These are phyloP conservation scores for Neocrepidodera transversa DNA, from an alignment of 2,888 invertebrate species.

Conservation along the genomic window DNA sequence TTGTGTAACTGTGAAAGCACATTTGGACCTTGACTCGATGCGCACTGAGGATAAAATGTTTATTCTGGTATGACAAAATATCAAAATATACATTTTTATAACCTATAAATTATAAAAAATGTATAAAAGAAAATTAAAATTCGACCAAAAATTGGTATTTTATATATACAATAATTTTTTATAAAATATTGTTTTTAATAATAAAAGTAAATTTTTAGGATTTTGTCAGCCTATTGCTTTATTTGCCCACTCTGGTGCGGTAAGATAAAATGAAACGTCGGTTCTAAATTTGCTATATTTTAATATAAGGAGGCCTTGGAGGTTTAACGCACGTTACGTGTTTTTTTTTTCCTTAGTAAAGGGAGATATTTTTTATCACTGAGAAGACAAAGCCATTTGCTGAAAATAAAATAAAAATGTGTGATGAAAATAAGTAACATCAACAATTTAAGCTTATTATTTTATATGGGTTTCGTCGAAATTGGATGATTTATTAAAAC, in stretches of 20 bases:
- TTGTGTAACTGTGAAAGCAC: constrained; percentile 28
- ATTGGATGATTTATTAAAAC: too few relatives aligned
- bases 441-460: constrained; percentile 1
- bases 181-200: too few relatives aligned
- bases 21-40: constrained; percentile 17
- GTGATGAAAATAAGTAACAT: constrained; percentile 2
- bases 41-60: too few relatives aligned
- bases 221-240: too few relatives aligned
- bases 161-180: too few relatives aligned
- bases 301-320: constrained; percentile 17
- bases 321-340: constrained; percentile 17
- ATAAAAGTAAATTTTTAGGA: too few relatives aligned
- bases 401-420: constrained; percentile 11
- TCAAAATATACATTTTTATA: too few relatives aligned
- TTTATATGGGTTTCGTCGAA: too few relatives aligned
- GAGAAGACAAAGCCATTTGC: constrained; percentile 13
- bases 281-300: constrained; percentile 10
- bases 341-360: constrained; percentile 7
- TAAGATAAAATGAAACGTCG: constrained; percentile 11
- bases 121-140: too few relatives aligned
- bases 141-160: too few relatives aligned
- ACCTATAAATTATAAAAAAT: too few relatives aligned
- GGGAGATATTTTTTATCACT: constrained; percentile 13
- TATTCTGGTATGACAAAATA: too few relatives aligned
- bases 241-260: background rate